phyloP scores from a whole-genome alignment of 2,888 invertebrate species.

The Horisme vitalbata region DNA sequence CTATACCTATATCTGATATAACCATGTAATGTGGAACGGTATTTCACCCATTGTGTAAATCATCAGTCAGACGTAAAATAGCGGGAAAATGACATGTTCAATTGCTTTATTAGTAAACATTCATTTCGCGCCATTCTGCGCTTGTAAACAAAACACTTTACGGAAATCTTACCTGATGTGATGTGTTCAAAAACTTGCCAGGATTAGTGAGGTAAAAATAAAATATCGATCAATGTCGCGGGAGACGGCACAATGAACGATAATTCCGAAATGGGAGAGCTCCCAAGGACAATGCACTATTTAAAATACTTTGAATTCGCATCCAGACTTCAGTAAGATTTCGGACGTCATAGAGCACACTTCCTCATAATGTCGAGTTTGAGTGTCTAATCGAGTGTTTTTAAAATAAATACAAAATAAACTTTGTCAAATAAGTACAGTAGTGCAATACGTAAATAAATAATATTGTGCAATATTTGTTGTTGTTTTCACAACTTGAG shows the following conservation, averaged over 20 bases:
- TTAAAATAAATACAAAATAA: slow-evolving; percentile 61
- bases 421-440: slow-evolving; percentile 5
- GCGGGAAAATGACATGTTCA: slow-evolving; percentile 60
- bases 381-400: slow-evolving; percentile 51
- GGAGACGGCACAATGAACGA: slow-evolving; percentile 55
- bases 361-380: slow-evolving; percentile 45
- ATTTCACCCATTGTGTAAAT: slow-evolving; percentile 30
- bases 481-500: slow-evolving; percentile 21
- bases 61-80: slow-evolving; percentile 36
- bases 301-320: slow-evolving; percentile 70
- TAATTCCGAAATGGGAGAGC: slow-evolving; percentile 60
- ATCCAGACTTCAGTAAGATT: slow-evolving; percentile 78
- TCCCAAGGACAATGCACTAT: slow-evolving; percentile 72
- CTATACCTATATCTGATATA: background rate
- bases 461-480: slow-evolving; percentile 21
- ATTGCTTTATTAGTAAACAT: slow-evolving; percentile 70
- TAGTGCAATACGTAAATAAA: slow-evolving; percentile 8
- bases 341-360: slow-evolving; percentile 66
- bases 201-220: slow-evolving; percentile 50
- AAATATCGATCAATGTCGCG: slow-evolving; percentile 40
- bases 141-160: slow-evolving; percentile 70
- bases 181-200: slow-evolving; percentile 47
- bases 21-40: slow-evolving; percentile 12
- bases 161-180: slow-evolving; percentile 60
- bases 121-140: slow-evolving; percentile 71